phyloP scores from a whole-genome alignment of 2,113 vertebrate genomes.

The Chrysochloris asiatica region DNA sequence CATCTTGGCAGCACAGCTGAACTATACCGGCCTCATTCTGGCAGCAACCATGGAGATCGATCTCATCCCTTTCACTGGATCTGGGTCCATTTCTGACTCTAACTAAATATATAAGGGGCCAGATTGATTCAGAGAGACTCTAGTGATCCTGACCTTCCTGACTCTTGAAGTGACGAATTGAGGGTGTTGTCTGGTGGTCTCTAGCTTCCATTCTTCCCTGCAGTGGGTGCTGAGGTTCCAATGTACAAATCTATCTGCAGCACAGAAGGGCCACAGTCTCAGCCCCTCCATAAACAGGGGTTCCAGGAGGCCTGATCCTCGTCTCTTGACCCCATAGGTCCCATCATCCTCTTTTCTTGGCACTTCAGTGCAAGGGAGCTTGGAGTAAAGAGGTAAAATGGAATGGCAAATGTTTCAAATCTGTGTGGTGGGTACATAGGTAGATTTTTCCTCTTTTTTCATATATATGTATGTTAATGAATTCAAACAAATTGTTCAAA shows the following conservation, averaged over 20 bases:
- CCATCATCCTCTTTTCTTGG: neutral
- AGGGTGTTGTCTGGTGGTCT: neutral
- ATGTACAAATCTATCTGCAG: neutral
- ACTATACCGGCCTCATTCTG: neutral
- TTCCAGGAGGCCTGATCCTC: neutral
- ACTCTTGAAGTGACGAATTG: neutral
- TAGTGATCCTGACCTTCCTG: neutral
- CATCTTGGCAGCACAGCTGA: accelerated
- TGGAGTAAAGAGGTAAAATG: neutral
- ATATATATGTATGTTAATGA: neutral
- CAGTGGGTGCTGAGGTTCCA: neutral
- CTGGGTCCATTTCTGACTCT: neutral
- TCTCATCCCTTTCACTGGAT: neutral
- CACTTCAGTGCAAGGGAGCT: neutral
- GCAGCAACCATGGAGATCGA: neutral
- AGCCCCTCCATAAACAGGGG: neutral
- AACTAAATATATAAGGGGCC: neutral
- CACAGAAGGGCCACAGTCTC: neutral
- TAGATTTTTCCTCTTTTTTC: neutral
- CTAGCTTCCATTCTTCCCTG: neutral
- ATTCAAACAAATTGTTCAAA: neutral
- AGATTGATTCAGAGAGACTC: neutral
- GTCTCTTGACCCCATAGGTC: neutral
- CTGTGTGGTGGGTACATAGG: neutral
- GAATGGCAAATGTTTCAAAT: neutral